Conservation (phyloP, 2,113 vertebrate genomes). For the Podilymbus podiceps region DNA sequence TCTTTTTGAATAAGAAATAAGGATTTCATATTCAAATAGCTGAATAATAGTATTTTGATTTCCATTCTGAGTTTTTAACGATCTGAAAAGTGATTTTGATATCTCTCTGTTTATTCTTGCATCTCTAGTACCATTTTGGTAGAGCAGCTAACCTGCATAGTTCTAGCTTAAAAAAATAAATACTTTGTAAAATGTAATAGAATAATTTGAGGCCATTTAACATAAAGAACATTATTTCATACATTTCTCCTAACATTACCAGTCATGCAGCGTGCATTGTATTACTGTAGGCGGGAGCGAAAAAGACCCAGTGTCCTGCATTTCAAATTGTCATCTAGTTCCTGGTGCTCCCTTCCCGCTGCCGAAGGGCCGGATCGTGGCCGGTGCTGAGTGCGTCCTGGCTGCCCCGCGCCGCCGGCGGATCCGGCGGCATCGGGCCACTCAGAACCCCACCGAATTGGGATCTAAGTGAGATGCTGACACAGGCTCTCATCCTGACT, state of each 20-base stretch:
- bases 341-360: constrained; percentile 68
- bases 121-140: not conserved
- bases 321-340: constrained; percentile 77
- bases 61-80: not conserved
- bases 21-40: not conserved
- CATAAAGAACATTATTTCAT: constrained; percentile 39
- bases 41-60: not conserved
- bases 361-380: not conserved
- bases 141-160: not conserved
- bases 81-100: not conserved
- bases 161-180: constrained; percentile 39
- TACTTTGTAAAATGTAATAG: constrained; percentile 2
- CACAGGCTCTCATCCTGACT: constrained; percentile 84
- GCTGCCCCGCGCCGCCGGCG: accelerated
- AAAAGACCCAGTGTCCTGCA: constrained; percentile 70
- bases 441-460: not conserved
- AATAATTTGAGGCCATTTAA: constrained; percentile 47
- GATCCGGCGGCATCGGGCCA: not conserved
- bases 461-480: constrained; percentile 81
- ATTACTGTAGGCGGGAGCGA: constrained; percentile 41
- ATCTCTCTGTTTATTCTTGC: not conserved
- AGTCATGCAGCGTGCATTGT: not conserved
- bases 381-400: not conserved
- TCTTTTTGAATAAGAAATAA: not conserved
- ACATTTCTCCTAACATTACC: not conserved